These are phyloP conservation scores for Harpalus rufipes DNA, from an alignment of 2,888 invertebrate genomes.

Conservation along the genomic window DNA sequence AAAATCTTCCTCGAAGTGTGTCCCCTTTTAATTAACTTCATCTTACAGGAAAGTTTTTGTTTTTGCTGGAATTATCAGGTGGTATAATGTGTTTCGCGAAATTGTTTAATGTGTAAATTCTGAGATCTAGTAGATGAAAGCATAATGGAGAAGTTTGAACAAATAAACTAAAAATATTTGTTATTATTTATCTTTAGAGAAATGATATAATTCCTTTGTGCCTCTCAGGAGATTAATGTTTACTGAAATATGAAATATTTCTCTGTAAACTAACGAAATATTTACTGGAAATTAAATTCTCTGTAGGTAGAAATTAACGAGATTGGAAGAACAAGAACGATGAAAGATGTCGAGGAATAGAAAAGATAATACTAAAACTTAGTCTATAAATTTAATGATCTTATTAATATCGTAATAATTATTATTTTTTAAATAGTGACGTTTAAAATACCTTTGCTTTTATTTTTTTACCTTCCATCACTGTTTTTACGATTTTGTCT, in stretches of 20 bases:
- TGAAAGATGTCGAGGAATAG: too few species aligned
- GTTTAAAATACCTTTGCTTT: too few species aligned
- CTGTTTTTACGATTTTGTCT: too few species aligned
- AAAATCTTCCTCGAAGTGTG: not conserved
- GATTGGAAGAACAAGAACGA: not conserved
- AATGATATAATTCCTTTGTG: slow-evolving; percentile 37
- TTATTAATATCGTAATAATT: too few species aligned
- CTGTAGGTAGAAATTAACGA: not conserved
- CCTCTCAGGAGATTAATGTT: slow-evolving; percentile 17
- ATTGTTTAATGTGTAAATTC: not conserved
- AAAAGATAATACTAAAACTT: too few species aligned
- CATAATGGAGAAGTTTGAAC: not conserved
- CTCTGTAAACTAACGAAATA: not conserved
- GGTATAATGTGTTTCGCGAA: not conserved
- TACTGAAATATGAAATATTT: slow-evolving; percentile 21
- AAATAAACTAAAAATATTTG: slow-evolving; percentile 46
- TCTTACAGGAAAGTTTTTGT: not conserved
- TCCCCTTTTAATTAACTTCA: not conserved
- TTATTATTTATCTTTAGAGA: slow-evolving; percentile 30
- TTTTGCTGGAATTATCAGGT: not conserved
- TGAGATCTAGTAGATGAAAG: not conserved
- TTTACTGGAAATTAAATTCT: not conserved
- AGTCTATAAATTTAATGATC: too few species aligned
- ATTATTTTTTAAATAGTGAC: too few species aligned
- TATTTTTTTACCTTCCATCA: too few species aligned